Percentiles rank a stretch among this genome's conserved stretches.
These are phyloP conservation scores for Xylota segnis DNA, from an alignment of 2,888 invertebrate species.

Conservation along the genomic window DNA sequence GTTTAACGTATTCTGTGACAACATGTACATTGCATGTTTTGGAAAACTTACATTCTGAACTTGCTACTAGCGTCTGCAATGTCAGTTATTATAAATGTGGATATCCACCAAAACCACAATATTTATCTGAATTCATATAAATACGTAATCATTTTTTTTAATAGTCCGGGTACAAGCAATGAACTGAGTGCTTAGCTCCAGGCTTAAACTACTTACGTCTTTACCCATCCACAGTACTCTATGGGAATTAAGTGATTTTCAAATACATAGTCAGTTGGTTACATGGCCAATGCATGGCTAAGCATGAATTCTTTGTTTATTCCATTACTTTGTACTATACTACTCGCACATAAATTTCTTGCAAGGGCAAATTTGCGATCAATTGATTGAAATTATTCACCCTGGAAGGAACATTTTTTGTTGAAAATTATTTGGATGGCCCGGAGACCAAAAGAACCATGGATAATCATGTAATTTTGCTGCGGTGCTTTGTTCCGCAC, in stretches of 20 bases:
- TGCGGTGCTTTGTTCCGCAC: constrained; percentile 43
- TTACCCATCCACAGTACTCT: neutral
- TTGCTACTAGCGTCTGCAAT: neutral
- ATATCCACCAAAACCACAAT: constrained; percentile 1
- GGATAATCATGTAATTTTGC: constrained; percentile 54
- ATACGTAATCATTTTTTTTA: neutral
- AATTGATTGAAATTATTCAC: constrained; percentile 53
- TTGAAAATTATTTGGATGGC: constrained; percentile 42
- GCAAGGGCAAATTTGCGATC: constrained; percentile 25
- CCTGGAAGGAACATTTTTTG: constrained; percentile 5
- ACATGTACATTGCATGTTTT: neutral
- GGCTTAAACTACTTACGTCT: neutral
- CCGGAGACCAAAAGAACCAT: constrained; percentile 34
- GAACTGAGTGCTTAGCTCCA: neutral
- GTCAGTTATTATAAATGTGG: constrained; percentile 13
- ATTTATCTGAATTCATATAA: constrained; percentile 3
- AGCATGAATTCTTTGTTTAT: neutral
- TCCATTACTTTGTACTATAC: neutral
- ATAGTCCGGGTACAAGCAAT: neutral
- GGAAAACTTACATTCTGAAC: neutral
- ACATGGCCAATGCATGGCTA: neutral
- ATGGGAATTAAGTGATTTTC: constrained; percentile 28
- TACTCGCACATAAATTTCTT: constrained; percentile 14
- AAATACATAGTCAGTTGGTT: constrained; percentile 5
- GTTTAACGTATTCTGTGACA: constrained; percentile 10